Conservation (phyloP, 2,888 invertebrate species). For the Silvanus unidentatus region DNA sequence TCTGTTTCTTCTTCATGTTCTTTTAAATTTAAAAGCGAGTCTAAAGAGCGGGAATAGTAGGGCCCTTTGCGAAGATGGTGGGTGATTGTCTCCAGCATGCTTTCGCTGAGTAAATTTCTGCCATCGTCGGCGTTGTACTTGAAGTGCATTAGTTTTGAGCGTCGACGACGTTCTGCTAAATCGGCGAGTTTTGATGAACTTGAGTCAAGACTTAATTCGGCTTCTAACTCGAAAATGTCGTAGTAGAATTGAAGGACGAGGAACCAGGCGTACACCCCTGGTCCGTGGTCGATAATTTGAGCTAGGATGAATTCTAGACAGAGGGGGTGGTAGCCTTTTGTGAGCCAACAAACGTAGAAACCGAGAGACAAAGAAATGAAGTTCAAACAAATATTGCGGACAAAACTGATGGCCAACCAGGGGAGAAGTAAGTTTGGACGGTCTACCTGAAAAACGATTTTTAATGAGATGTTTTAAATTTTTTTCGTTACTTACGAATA, state of each 20-base stretch:
- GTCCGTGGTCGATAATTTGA: conserved; percentile 47
- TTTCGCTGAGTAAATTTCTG: conserved; percentile 23
- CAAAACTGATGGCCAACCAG: conserved; percentile 48
- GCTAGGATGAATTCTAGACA: conserved; percentile 50
- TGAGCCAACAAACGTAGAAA: conserved; percentile 47
- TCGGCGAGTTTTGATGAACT: no score
- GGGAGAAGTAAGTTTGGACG: conserved; percentile 50
- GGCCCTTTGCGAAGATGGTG: conserved; percentile 17
- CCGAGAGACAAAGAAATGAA: conserved; percentile 43
- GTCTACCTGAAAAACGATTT: conserved; percentile 44
- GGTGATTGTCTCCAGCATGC: conserved; percentile 6
- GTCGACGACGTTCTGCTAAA: not conserved
- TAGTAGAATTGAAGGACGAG: conserved; percentile 19
- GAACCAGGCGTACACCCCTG: conserved; percentile 52
- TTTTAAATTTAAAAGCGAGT: conserved; percentile 24
- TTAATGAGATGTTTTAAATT: conserved; percentile 2
- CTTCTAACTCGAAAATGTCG: no score
- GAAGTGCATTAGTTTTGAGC: not conserved
- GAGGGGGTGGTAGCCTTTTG: conserved; percentile 47
- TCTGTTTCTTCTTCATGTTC: conserved; percentile 17
- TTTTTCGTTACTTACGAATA: conserved; percentile 44
- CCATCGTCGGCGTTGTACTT: not conserved
- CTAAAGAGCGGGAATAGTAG: conserved; percentile 27
- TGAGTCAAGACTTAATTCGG: no score
- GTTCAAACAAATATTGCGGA: conserved; percentile 4